Conservation (phyloP, 2,113 vertebrate species). For the Strix uralensis region DNA sequence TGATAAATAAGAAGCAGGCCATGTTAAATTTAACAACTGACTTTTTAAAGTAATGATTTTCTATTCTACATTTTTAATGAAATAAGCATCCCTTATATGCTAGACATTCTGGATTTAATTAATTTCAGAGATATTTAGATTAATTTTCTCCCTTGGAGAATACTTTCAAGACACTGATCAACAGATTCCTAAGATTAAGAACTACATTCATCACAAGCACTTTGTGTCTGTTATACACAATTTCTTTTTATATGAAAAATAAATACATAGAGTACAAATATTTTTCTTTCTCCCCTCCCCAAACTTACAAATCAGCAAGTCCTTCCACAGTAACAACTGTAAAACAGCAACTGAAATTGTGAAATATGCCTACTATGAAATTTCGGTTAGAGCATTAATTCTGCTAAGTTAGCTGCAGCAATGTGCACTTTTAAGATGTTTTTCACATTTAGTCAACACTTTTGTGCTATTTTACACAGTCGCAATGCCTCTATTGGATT, state of each 20-base stretch:
- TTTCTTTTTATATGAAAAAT: background rate
- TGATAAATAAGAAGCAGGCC: background rate
- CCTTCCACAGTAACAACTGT: background rate
- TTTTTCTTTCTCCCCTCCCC: background rate
- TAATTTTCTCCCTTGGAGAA: background rate
- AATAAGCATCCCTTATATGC: background rate
- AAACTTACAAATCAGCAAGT: background rate
- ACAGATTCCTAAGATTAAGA: background rate
- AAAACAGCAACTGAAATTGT: background rate
- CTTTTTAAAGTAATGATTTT: background rate
- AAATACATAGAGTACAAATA: background rate
- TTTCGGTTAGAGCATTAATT: background rate
- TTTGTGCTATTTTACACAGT: background rate
- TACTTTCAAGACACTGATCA: background rate
- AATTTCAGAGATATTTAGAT: background rate
- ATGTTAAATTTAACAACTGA: background rate
- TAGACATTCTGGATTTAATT: background rate
- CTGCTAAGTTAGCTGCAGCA: background rate
- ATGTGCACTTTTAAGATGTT: background rate
- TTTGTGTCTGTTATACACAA: background rate
- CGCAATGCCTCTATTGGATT: background rate
- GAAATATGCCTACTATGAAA: background rate
- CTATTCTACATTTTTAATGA: background rate
- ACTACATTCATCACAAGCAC: background rate
- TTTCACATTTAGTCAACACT: background rate